Base-by-base conservation (phyloP, 64 coral and sea anemone species). In the Pachyseris speciosa region DNA sequence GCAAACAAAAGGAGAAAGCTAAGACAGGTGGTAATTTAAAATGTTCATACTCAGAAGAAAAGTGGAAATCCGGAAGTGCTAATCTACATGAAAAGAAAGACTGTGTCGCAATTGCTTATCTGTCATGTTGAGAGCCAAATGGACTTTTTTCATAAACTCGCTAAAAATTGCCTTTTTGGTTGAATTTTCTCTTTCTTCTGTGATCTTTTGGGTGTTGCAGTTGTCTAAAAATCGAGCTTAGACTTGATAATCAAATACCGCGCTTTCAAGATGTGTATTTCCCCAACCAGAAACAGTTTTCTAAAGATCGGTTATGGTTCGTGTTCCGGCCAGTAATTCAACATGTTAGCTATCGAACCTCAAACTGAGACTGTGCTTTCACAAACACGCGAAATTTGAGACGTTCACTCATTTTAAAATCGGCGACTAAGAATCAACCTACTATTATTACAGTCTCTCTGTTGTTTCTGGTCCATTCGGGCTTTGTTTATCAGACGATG, bases 11-110 rank as follows among this genome's bases (percentile, higher is more conserved):
- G 7, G 3, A 16, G 9, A 53, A 40, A 61, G 32, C 10, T 37
- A 8, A 57, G 37, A 40, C 77, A 81, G 52, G 52, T 81, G 77
- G 77, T 58, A 1, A 61, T 81, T 58, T 80, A 4, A 80, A 58
- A 36, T 16, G 24, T 52, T 32, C 31, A 20, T 19, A 58, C 10
- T 3, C 34, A 25, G 19, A 61, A 40, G 11, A 27, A 22, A 41
- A n/a, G 3, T 59, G 9, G 25, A 41, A 37, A 32, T 81, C 53
- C 31, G 77, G 70, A 74, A 12, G 17, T 45, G 40, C 12, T 61
- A 39, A 64, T 61, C 53, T 24, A 16, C 9, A 38, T 38, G 17
- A 81, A 61, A 42, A 39, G 37, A 52, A 20, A 8, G 20, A 13
- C 34, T 8, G 19, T n/a, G 49, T 37, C 6, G 16, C 49, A 36